Evolutionary conservation across 2,113 vertebrate genomes (phyloP).

Genomic region (Cebidichthys violaceus): DNA sequence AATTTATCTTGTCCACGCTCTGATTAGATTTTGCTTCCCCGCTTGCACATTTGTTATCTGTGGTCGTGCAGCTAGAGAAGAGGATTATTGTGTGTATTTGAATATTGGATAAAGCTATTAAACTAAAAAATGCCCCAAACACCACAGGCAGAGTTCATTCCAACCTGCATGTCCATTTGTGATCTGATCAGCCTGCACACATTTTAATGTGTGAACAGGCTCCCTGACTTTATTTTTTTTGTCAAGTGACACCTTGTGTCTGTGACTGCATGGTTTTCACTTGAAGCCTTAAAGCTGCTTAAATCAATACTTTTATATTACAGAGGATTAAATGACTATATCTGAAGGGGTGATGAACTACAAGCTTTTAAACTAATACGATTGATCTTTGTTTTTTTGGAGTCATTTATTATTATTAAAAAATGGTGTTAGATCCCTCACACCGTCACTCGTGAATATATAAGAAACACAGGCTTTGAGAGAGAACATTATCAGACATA

Average conservation of each 20-base stretch:
- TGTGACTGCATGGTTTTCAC: constrained; percentile 1
- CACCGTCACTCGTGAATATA: not conserved
- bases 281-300: not conserved
- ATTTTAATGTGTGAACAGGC: not conserved
- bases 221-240: not conserved
- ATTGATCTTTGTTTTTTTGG: not conserved
- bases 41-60: constrained; percentile 29
- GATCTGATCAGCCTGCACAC: not conserved
- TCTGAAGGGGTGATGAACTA: not conserved
- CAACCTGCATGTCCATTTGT: not conserved
- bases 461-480: not conserved
- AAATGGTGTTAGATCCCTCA: not conserved
- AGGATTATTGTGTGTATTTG: constrained; percentile 32
- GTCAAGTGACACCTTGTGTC: not conserved
- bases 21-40: constrained; percentile 19
- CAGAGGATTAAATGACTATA: not conserved
- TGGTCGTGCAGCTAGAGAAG: constrained; percentile 1
- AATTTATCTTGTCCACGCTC: not conserved
- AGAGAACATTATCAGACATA: not conserved
- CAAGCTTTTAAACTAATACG: not conserved
- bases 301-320: not conserved
- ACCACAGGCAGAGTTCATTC: too few relatives aligned
- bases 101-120: constrained; percentile 21
- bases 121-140: constrained; percentile 16
- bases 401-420: not conserved